Conservation (phyloP, 2,113 vertebrate species). For the Rhineura floridana region DNA sequence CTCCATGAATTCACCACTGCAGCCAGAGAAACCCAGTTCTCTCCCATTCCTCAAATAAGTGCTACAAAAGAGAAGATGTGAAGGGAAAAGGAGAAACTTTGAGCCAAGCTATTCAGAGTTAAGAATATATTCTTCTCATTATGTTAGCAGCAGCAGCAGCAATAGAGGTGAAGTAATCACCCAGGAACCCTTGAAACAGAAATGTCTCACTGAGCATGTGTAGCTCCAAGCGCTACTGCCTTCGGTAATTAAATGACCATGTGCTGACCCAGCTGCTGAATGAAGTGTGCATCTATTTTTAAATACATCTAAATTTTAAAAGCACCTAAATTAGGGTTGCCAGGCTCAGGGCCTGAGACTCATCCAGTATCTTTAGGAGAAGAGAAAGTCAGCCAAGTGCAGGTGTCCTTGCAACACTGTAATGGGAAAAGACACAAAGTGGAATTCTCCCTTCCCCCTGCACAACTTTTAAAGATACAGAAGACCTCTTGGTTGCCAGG, state of each 20-base stretch:
- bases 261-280: background rate
- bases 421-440: too few species aligned
- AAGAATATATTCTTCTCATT: background rate
- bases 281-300: background rate
- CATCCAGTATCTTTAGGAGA: too few species aligned
- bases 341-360: too few species aligned
- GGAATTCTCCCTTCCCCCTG: too few species aligned
- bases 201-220: background rate
- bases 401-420: too few species aligned
- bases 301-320: slow-evolving; percentile 4
- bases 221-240: background rate
- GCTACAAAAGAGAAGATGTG: background rate
- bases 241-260: background rate
- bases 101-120: background rate
- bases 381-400: too few species aligned
- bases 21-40: too few species aligned
- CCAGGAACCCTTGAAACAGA: background rate
- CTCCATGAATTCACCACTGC: too few species aligned
- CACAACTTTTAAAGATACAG: too few species aligned
- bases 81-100: background rate
- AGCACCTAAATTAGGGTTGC: too few species aligned
- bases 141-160: background rate
- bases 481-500: too few species aligned
- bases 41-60: too few species aligned
- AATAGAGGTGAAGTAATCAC: background rate